phyloP scores from a whole-genome alignment of 2,113 vertebrate species.

The Pteropus alecto region DNA sequence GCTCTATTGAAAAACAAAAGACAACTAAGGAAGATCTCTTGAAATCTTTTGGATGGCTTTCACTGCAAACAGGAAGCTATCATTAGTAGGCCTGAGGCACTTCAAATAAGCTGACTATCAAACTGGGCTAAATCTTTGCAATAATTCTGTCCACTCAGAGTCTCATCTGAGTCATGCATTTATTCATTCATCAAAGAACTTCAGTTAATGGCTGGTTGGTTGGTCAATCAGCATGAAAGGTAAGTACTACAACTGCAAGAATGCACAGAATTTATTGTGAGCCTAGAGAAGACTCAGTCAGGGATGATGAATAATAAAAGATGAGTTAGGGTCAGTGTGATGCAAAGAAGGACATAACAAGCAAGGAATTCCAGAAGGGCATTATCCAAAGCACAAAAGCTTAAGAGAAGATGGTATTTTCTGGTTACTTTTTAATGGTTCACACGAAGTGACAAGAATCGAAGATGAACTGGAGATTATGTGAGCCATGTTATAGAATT shows the following conservation, averaged over 20 bases:
- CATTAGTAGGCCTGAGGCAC: neutral
- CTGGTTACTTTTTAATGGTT: neutral
- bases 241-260: neutral
- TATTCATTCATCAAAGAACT: neutral
- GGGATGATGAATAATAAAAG: neutral
- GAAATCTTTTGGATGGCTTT: neutral
- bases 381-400: neutral
- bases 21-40: neutral
- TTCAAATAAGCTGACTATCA: neutral
- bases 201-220: neutral
- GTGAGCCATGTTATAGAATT: neutral
- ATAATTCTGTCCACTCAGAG: neutral
- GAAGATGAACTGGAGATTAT: neutral
- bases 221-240: neutral
- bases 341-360: neutral
- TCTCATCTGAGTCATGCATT: neutral
- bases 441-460: neutral
- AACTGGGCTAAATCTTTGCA: neutral
- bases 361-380: neutral
- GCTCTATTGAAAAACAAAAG: neutral
- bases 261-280: neutral
- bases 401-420: neutral
- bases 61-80: constrained; percentile 29
- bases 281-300: neutral
- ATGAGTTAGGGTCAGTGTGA: neutral